Evolutionary conservation across 2,113 vertebrate species (phyloP), one percentile per base, ranked within the genome.

Genomic region (Thomomys bottae): DNA sequence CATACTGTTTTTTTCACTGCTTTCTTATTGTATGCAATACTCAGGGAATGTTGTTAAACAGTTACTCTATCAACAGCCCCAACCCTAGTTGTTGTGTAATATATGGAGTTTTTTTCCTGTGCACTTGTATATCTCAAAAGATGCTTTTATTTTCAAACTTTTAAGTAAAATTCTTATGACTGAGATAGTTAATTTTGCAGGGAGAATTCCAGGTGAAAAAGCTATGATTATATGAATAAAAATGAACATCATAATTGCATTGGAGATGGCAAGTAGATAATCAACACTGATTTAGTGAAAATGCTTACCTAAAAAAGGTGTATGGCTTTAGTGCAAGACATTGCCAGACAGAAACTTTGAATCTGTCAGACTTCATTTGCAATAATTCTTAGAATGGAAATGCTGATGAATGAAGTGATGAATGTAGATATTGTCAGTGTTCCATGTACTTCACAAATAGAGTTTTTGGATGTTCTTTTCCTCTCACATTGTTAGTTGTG

Each of bases 241-340:
- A 77, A 83, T 59, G 71, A 64, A 66, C 26, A 61, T 63, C 59
- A 30, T 67, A 18, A 30, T 67, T 18, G n/a, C 57, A 59, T 38
- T 72, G 72, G 79, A n/a, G 87, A 91, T 87, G 83, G 45, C 84
- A 57, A 78, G 57, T 34, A 26, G 45, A 28, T 88, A 88, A 45
- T 72, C 32, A 72, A 49, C 23, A 84, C 79, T 36, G 67, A 38
- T 30, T 15, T 54, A 78, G 34, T 77, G 83, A 84, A 94, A 88
- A 79, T 11, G 57, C n/a, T n/a, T n/a, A 85, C 42, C 40, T 77
- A 40, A 76, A 63, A 91, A 92, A 67, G 73, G 1, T 40, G 66
- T 68, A 54, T 89, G 68, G 68, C 14, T 34, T 76, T 85, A 68
- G 26, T 78, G 14, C 24, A 59, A 86, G 82, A n/a, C 40, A 54